phyloP scores from a whole-genome alignment of 1,140 invertebrate species.

The Ceratina japonica region DNA sequence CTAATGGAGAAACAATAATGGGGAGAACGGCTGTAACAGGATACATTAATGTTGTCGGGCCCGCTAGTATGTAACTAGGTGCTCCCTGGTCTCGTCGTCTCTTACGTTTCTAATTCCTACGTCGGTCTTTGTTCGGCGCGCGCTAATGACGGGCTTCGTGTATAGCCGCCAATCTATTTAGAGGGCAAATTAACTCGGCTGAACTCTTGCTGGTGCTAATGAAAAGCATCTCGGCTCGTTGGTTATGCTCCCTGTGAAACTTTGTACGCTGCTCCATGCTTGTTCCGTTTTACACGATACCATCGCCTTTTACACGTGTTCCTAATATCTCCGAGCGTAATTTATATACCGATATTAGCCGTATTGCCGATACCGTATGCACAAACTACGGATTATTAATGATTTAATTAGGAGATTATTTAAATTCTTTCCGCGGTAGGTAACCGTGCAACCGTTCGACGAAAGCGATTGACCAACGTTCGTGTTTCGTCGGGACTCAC shows the following conservation, averaged over 20 bases:
- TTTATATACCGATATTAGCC: neutral
- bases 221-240: conserved; percentile 54
- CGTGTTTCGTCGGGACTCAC: neutral
- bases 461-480: neutral
- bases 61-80: conserved; percentile 4
- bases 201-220: conserved; percentile 54
- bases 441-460: neutral
- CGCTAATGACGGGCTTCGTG: conserved; percentile 57
- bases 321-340: neutral
- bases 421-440: neutral
- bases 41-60: conserved; percentile 41
- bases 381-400: neutral
- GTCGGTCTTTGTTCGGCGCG: conserved; percentile 52
- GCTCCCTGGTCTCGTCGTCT: conserved; percentile 7
- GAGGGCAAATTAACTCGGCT: conserved; percentile 58
- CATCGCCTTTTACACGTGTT: neutral
- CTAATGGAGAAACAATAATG: conserved; percentile 45
- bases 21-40: conserved; percentile 35
- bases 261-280: neutral
- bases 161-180: conserved; percentile 60
- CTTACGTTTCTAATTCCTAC: conserved; percentile 40
- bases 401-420: neutral
- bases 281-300: neutral
- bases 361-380: neutral
- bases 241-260: neutral